Conservation (phyloP, 2,888 invertebrate species). For the Diarsia brunnea region DNA sequence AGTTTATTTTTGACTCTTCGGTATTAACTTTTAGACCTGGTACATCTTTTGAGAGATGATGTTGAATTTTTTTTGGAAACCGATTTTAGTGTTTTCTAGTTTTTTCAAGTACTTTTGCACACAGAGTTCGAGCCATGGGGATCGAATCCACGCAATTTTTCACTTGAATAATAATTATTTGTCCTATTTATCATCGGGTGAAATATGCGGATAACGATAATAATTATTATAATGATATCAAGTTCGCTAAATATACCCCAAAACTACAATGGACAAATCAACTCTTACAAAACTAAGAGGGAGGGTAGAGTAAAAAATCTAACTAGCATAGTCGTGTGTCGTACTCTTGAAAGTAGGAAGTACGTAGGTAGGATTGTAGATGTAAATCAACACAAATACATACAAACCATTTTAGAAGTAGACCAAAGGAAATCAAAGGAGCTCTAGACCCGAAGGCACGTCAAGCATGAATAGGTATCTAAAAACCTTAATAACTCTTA, state of each 20-base stretch:
- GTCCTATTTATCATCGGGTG: too few relatives aligned
- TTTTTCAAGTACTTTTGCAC: not conserved
- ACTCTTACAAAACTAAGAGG: not conserved
- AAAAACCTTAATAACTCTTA: not conserved
- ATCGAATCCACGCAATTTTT: not conserved
- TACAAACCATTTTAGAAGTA: not conserved
- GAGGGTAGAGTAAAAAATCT: too few relatives aligned
- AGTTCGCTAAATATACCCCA: too few relatives aligned
- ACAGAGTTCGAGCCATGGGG: too few relatives aligned
- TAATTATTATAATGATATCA: too few relatives aligned
- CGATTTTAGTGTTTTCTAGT: not conserved
- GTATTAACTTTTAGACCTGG: not conserved
- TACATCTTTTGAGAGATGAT: too few relatives aligned
- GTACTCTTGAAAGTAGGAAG: too few relatives aligned
- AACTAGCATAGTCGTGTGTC: too few relatives aligned
- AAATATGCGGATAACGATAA: too few relatives aligned
- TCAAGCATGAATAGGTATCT: constrained; percentile 16
- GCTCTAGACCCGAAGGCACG: not conserved
- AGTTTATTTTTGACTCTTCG: not conserved
- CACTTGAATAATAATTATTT: not conserved
- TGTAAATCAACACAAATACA: too few relatives aligned
- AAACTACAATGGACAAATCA: not conserved
- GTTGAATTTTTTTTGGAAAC: too few relatives aligned
- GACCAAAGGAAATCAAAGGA: not conserved
- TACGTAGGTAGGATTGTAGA: too few relatives aligned